Evolutionary conservation across 1,140 invertebrate genomes (phyloP).

Genomic region (Sitodiplosis mosellana): DNA sequence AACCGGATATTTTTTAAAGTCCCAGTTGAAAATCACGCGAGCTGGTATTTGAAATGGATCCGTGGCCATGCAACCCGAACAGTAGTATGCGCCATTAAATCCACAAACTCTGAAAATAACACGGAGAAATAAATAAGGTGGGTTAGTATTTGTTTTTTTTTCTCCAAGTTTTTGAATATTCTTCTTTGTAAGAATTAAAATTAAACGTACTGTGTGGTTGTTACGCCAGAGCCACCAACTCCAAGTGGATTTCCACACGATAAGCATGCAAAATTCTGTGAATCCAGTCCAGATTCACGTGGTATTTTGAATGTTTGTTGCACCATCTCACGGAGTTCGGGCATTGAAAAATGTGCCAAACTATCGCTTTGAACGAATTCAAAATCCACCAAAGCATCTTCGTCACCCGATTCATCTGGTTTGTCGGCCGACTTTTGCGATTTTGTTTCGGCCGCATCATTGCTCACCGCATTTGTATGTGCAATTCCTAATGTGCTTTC

Average conservation of each 20-base stretch:
- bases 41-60: constrained; percentile 70
- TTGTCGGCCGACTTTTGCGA: constrained; percentile 5
- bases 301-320: constrained; percentile 46
- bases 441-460: constrained; percentile 17
- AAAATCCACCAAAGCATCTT: constrained; percentile 24
- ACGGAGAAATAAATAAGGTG: too few species aligned
- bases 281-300: constrained; percentile 64
- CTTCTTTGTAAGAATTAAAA: not conserved
- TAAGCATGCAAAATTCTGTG: constrained; percentile 73
- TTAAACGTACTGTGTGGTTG: constrained; percentile 26
- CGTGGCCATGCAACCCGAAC: constrained; percentile 61
- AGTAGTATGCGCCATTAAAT: constrained; percentile 75
- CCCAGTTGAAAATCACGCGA: constrained; percentile 83
- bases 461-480: constrained; percentile 26
- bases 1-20: constrained; percentile 68
- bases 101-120: constrained; percentile 58
- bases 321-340: constrained; percentile 39
- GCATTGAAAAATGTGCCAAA: constrained; percentile 28
- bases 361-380: constrained; percentile 30
- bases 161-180: not conserved
- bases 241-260: constrained; percentile 61
- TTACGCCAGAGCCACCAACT: constrained; percentile 36
- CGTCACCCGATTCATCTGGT: constrained; percentile 5
- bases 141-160: too few species aligned
- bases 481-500: constrained; percentile 11